Evolutionary conservation across 2,113 vertebrate species (phyloP).

Genomic region (Mirza zaza): DNA sequence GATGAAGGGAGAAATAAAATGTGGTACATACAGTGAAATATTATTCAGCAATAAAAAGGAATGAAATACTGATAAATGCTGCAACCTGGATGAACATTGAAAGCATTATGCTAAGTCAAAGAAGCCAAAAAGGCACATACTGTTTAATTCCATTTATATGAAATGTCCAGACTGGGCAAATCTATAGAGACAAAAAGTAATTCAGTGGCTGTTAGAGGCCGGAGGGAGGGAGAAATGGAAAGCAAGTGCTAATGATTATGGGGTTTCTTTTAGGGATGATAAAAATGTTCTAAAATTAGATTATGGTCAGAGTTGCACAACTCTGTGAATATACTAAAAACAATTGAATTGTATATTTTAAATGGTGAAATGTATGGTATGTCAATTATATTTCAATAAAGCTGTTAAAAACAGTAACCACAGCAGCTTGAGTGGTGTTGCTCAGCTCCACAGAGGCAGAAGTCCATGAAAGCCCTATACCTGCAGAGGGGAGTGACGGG

Average conservation of each 20-base stretch:
- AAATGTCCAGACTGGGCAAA: not conserved
- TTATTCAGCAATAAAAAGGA: not conserved
- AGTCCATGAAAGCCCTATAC: not conserved
- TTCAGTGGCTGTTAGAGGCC: not conserved
- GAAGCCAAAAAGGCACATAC: not conserved
- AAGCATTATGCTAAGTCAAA: constrained; percentile 8
- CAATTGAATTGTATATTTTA: not conserved
- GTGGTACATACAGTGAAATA: not conserved
- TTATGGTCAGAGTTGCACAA: not conserved
- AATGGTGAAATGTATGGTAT: not conserved
- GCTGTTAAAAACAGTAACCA: not conserved
- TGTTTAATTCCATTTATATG: not conserved
- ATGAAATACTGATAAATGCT: not conserved
- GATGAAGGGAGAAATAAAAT: not conserved
- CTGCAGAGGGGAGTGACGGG: not conserved
- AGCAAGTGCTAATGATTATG: not conserved
- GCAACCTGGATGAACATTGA: not conserved
- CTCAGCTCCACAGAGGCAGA: not conserved
- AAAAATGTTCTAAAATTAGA: constrained; percentile 36
- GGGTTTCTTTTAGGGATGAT: not conserved
- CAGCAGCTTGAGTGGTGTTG: not conserved
- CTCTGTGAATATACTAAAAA: not conserved
- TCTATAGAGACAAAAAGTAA: constrained; percentile 8
- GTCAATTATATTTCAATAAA: not conserved
- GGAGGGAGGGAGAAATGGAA: not conserved